Evolutionary conservation across 2,797 vertebrate genomes (phyloP).

Genomic region (Amniataba percoides): DNA sequence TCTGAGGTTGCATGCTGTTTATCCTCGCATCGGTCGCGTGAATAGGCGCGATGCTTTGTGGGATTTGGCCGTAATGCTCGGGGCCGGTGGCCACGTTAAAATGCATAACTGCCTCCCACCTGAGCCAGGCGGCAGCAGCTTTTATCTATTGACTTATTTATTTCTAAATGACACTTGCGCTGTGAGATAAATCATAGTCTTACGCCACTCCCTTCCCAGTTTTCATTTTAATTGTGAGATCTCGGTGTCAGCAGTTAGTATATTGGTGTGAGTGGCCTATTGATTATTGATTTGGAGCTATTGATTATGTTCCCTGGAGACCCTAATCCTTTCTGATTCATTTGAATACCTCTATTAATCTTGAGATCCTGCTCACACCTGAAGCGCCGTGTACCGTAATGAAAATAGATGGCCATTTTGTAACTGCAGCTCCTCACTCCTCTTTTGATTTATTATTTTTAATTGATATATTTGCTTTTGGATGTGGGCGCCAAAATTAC

Average conservation of each 20-base stretch:
- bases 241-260: conserved; percentile 90
- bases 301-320: conserved; percentile 86
- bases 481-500: conserved; percentile 82
- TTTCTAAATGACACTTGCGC: conserved; percentile 86
- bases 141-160: conserved; percentile 87
- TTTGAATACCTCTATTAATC: conserved; percentile 91
- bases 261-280: conserved; percentile 93
- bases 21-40: conserved; percentile 59
- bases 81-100: conserved; percentile 75
- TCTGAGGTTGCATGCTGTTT: conserved; percentile 69
- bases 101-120: conserved; percentile 81
- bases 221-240: conserved; percentile 90
- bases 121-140: conserved; percentile 74
- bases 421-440: conserved; percentile 67
- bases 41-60: conserved; percentile 63
- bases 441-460: conserved; percentile 87
- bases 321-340: conserved; percentile 91
- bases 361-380: conserved; percentile 86
- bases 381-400: conserved; percentile 82
- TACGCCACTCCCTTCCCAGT: conserved; percentile 80
- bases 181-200: conserved; percentile 87
- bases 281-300: conserved; percentile 90
- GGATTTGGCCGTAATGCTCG: conserved; percentile 74
- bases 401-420: conserved; percentile 88
- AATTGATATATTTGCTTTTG: conserved; percentile 89